Evolutionary conservation across 2,113 vertebrate genomes (phyloP).

Genomic region (Sakesphorus luctuosus): DNA sequence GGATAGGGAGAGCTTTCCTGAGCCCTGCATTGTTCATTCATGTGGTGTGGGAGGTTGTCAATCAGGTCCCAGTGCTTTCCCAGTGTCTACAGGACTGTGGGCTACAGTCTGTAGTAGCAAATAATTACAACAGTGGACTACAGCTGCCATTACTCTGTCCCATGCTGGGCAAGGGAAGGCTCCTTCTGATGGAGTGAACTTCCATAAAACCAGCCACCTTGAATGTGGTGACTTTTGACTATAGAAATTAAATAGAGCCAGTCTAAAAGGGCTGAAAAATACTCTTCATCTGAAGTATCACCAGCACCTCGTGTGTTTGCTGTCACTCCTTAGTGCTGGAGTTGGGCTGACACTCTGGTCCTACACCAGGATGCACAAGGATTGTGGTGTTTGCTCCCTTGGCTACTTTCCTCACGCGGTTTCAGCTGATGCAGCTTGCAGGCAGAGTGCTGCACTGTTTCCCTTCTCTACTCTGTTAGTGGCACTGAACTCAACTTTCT

Average conservation of each 20-base stretch:
- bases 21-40: background rate
- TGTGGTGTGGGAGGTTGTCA: background rate
- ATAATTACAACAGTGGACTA: background rate
- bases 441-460: background rate
- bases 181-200: background rate
- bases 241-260: background rate
- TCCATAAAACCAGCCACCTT: background rate
- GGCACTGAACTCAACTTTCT: background rate
- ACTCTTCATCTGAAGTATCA: background rate
- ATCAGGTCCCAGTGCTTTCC: background rate
- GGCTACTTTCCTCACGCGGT: background rate
- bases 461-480: background rate
- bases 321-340: background rate
- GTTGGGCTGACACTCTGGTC: background rate
- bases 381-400: background rate
- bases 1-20: background rate
- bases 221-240: background rate
- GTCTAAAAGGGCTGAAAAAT: background rate
- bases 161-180: background rate
- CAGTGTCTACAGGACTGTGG: background rate
- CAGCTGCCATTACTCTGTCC: background rate
- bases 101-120: background rate
- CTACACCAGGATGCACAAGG: rapidly evolving
- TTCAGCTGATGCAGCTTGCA: background rate
- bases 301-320: background rate